phyloP scores from a whole-genome alignment of 2,888 invertebrate genomes.

The Eutolmus rufibarbis region DNA sequence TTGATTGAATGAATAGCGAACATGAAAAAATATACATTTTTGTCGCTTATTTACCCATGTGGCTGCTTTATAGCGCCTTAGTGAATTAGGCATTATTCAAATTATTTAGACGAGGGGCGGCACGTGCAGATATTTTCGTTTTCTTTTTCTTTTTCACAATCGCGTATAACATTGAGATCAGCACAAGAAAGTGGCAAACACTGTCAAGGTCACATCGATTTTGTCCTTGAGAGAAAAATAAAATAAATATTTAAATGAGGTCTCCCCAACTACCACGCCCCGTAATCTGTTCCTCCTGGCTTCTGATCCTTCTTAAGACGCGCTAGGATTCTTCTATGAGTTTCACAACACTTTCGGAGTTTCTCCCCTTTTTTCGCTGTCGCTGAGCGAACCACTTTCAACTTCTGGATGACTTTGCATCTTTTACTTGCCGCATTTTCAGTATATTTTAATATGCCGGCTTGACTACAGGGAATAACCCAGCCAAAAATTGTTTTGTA shows the following conservation, averaged over 20 bases:
- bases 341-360: not conserved
- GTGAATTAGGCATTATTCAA: not conserved
- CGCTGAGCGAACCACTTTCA: not conserved
- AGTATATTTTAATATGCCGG: not conserved
- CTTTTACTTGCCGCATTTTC: not conserved
- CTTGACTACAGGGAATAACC: not conserved
- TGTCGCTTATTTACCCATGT: not conserved
- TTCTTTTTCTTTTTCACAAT: not conserved
- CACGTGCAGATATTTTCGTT: not conserved
- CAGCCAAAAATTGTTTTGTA: not conserved
- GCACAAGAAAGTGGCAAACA: not conserved
- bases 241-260: not conserved
- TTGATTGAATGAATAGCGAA: not conserved
- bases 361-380: not conserved
- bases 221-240: not conserved
- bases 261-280: not conserved
- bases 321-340: not conserved
- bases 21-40: not conserved
- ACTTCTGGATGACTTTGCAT: not conserved
- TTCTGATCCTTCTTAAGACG: not conserved
- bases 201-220: not conserved
- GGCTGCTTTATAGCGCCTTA: not conserved
- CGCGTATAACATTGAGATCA: not conserved
- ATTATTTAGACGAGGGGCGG: not conserved
- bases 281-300: not conserved